A percentile compares a stretch with the other conserved stretches of the same genome.
Conservation (phyloP, 2,113 vertebrate genomes). For the Bubo blakistoni region DNA sequence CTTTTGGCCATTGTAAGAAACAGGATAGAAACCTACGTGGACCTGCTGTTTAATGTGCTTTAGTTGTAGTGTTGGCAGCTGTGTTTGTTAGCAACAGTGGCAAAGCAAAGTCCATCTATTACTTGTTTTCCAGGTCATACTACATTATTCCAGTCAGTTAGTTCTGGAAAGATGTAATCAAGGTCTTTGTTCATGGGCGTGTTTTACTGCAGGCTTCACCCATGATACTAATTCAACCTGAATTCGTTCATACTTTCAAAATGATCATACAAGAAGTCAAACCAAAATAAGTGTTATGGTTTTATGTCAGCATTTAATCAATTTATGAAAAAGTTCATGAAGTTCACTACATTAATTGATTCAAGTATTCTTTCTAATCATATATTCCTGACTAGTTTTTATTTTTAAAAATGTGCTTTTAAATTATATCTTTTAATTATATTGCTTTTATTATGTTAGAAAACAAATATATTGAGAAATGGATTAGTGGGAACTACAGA, state of each 20-base stretch:
- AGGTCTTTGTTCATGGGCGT: rapidly evolving
- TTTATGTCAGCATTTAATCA: not conserved
- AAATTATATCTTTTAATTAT: not conserved
- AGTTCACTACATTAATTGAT: not conserved
- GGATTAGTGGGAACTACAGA: not conserved
- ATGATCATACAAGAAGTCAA: not conserved
- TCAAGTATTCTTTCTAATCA: not conserved
- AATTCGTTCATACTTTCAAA: not conserved
- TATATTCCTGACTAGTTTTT: not conserved
- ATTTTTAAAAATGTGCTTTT: not conserved
- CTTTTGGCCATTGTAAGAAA: not conserved
- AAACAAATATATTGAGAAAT: not conserved
- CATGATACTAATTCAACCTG: not conserved
- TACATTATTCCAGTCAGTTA: not conserved
- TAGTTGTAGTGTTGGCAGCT: not conserved
- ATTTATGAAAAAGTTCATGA: not conserved
- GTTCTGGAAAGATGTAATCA: not conserved
- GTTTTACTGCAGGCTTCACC: not conserved
- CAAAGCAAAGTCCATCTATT: not conserved
- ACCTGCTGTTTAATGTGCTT: not conserved
- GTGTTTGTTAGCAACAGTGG: not conserved
- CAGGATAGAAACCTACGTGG: not conserved
- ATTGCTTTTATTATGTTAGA: not conserved
- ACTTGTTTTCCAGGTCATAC: not conserved
- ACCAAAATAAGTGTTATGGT: not conserved